These are phyloP conservation scores for Argopecten irradians DNA, from an alignment of 1,140 invertebrate species.

Conservation along the genomic window DNA sequence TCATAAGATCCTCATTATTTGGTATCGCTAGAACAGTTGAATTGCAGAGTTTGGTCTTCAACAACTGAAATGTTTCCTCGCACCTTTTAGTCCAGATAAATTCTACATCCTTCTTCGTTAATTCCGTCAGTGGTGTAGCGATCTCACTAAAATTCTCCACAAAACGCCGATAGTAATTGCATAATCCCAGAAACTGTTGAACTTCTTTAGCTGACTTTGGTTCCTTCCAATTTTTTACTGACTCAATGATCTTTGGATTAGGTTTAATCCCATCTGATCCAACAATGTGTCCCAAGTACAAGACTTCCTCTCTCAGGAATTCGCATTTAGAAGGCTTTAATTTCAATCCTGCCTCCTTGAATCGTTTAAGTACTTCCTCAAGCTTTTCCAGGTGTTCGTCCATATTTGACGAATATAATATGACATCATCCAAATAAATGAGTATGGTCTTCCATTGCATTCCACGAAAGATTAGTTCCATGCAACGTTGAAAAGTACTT, in stretches of 20 bases:
- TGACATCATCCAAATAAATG: conserved; percentile 49
- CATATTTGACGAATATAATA: conserved; percentile 30
- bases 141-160: conserved; percentile 23
- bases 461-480: conserved; percentile 55
- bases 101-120: no score
- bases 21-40: no score
- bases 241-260: conserved; percentile 40
- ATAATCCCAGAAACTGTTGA: conserved; percentile 43
- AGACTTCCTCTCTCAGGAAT: conserved; percentile 33
- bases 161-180: conserved; percentile 41
- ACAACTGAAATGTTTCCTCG: no score
- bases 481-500: conserved; percentile 59
- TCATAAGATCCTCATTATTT: conserved; percentile 39
- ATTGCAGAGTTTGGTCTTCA: no score
- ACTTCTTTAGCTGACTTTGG: conserved; percentile 36
- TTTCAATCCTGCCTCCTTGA: conserved; percentile 30
- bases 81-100: conserved; percentile 33
- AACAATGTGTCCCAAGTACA: conserved; percentile 28
- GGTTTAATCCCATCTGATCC: neutral
- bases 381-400: conserved; percentile 34
- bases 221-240: conserved; percentile 31
- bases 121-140: conserved; percentile 37
- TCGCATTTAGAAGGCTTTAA: conserved; percentile 39
- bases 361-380: conserved; percentile 33
- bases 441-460: conserved; percentile 40